A percentile compares a stretch with the other conserved stretches of the same genome.
phyloP scores from a whole-genome alignment of 2,113 vertebrate genomes.

The Anolis sagrei region DNA sequence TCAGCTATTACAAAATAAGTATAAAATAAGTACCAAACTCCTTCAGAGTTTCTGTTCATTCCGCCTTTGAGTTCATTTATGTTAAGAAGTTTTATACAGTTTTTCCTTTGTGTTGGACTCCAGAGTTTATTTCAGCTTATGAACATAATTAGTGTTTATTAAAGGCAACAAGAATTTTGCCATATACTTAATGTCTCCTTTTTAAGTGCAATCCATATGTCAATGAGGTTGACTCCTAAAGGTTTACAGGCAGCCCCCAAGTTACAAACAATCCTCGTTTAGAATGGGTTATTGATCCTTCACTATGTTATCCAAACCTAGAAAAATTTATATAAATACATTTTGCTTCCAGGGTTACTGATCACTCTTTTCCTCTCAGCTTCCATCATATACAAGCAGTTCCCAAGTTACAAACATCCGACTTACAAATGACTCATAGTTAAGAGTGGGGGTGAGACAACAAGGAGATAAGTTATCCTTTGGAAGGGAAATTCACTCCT shows the following conservation, averaged over 20 bases:
- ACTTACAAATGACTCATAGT: too few species aligned
- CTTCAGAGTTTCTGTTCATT: background rate
- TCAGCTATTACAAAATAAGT: slow-evolving; percentile 44
- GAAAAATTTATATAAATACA: too few species aligned
- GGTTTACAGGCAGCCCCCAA: background rate
- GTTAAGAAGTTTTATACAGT: background rate
- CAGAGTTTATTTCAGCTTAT: fast-evolving
- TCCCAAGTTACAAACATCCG: too few species aligned
- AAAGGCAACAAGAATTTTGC: background rate
- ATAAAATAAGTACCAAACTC: slow-evolving; percentile 14
- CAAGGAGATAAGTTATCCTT: too few species aligned
- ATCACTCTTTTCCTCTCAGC: too few species aligned
- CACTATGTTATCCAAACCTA: too few species aligned
- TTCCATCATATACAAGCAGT: too few species aligned
- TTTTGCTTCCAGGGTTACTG: too few species aligned
- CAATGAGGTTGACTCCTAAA: background rate
- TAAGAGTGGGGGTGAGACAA: too few species aligned
- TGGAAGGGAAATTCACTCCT: too few species aligned
- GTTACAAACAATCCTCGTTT: too few species aligned
- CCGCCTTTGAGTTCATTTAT: background rate
- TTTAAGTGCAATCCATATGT: background rate
- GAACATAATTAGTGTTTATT: background rate
- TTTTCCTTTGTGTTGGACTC: slow-evolving; percentile 17
- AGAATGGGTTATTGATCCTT: too few species aligned
- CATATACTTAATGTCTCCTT: background rate